Percentiles rank a stretch among this genome's conserved stretches.
Evolutionary conservation across 2,888 invertebrate genomes (phyloP).

Genomic region (Globia sparganii): DNA sequence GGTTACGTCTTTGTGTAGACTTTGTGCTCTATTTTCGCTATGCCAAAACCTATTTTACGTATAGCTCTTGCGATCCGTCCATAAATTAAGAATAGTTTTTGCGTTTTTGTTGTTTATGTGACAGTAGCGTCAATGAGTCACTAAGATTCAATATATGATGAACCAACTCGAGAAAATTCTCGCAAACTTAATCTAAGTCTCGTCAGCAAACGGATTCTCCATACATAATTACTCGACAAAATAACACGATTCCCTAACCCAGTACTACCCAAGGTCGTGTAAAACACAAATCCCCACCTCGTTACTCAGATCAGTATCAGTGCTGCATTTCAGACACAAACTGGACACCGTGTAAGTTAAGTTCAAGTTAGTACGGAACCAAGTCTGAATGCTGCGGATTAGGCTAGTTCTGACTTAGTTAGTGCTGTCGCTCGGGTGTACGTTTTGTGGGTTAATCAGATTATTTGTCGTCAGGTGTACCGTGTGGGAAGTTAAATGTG

Average conservation of each 20-base stretch:
- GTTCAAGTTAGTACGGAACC: constrained; percentile 13
- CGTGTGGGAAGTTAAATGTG: constrained; percentile 27
- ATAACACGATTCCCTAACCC: background rate
- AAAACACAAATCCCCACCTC: constrained; percentile 38
- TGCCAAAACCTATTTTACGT: background rate
- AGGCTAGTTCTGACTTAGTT: constrained; percentile 36
- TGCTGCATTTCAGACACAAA: constrained; percentile 29
- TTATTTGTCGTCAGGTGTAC: constrained; percentile 49
- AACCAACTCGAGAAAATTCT: background rate
- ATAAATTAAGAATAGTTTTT: no score
- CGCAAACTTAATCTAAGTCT: background rate
- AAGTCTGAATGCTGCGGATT: constrained; percentile 31
- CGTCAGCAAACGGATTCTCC: background rate
- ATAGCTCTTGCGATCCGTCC: background rate
- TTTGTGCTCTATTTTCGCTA: no score
- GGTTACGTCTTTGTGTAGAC: background rate
- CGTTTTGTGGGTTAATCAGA: constrained; percentile 33
- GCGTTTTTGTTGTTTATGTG: background rate
- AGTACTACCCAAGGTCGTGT: constrained; percentile 1
- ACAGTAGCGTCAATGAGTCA: background rate
- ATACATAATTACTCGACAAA: background rate
- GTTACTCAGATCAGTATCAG: constrained; percentile 55
- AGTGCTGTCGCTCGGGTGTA: constrained; percentile 33
- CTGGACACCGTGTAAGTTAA: constrained; percentile 33
- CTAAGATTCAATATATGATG: background rate